These are phyloP conservation scores for Propithecus coquereli DNA, from an alignment of 2,113 vertebrate species.

Conservation along the genomic window DNA sequence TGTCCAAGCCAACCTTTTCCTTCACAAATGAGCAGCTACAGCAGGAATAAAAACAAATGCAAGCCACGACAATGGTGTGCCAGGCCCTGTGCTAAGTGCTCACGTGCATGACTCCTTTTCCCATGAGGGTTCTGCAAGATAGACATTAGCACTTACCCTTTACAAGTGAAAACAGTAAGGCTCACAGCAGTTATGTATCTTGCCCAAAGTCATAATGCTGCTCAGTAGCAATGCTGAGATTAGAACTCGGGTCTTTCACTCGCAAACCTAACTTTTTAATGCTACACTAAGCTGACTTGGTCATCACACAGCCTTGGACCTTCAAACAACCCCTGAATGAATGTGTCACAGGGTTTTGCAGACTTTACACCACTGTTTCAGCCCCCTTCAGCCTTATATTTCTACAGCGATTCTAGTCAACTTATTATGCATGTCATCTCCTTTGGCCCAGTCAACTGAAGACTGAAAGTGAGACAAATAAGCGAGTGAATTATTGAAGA, in stretches of 20 bases:
- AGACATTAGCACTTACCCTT: neutral
- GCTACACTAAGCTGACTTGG: neutral
- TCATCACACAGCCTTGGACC: neutral
- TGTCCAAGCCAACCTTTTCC: neutral
- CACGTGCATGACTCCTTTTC: neutral
- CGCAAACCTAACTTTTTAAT: accelerated
- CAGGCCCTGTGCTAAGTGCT: neutral
- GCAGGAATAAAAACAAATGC: too few species aligned
- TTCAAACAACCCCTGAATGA: neutral
- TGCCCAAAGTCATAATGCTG: neutral
- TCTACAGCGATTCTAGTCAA: neutral
- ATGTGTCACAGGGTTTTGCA: neutral
- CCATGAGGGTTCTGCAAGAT: neutral
- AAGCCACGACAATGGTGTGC: neutral
- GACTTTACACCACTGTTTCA: neutral
- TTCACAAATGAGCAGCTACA: neutral
- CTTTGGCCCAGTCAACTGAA: neutral
- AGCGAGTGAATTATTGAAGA: neutral
- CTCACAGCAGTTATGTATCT: neutral
- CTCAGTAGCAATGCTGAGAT: neutral
- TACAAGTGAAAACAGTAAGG: neutral
- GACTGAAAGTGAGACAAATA: neutral
- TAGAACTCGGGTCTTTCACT: neutral
- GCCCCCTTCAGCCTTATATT: neutral
- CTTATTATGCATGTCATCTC: neutral